Conservation (phyloP, 2,797 vertebrate species). For the Tamandua tetradactyla region DNA sequence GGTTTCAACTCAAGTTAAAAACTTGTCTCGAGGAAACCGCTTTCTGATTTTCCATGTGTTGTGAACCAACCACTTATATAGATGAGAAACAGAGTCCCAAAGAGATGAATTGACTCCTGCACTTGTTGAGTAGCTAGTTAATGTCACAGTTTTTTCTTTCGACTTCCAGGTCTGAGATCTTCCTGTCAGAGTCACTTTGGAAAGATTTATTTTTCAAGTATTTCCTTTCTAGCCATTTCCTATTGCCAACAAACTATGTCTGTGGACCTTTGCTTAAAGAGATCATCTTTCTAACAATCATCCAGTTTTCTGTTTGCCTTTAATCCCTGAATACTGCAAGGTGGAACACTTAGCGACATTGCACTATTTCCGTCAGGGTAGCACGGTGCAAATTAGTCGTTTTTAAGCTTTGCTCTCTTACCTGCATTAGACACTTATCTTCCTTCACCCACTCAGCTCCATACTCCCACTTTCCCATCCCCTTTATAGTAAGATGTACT, state of each 20-base stretch:
- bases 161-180: background rate
- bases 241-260: background rate
- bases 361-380: background rate
- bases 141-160: background rate
- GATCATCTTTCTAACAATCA: background rate
- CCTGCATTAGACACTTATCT: background rate
- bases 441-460: background rate
- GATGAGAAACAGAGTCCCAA: accelerated
- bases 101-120: accelerated
- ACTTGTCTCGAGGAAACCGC: background rate
- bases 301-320: background rate
- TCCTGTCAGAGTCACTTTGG: background rate
- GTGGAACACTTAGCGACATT: background rate
- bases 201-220: accelerated
- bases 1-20: background rate
- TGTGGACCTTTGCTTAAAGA: background rate
- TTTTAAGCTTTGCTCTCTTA: background rate
- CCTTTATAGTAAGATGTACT: background rate
- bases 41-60: background rate
- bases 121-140: background rate
- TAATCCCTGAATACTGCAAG: accelerated
- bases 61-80: accelerated
- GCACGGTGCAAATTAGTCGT: background rate
- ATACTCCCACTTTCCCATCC: background rate
- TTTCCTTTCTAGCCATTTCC: background rate